These are phyloP conservation scores for Aphis craccivora DNA, from an alignment of 1,140 invertebrate genomes.

Conservation along the genomic window DNA sequence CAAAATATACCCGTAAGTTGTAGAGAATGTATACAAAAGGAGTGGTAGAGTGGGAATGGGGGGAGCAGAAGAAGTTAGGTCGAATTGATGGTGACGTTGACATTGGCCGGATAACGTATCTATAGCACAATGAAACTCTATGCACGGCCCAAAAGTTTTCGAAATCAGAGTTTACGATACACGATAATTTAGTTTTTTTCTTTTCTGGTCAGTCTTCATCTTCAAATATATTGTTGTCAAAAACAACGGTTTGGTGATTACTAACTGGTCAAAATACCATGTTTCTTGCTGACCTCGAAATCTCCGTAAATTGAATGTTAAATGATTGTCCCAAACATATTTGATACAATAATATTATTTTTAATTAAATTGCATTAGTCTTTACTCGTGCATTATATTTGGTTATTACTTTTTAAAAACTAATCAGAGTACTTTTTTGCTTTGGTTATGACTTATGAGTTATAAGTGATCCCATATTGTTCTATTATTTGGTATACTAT, in stretches of 20 bases:
- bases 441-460: background rate
- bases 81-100: constrained; percentile 19
- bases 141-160: constrained; percentile 34
- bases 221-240: background rate
- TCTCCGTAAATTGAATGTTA: background rate
- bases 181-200: background rate
- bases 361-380: background rate
- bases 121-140: background rate
- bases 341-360: background rate
- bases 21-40: background rate
- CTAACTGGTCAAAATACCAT: background rate
- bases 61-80: background rate
- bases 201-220: background rate
- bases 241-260: background rate
- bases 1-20: background rate
- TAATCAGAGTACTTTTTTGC: background rate
- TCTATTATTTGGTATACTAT: background rate
- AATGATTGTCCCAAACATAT: background rate
- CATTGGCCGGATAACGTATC: constrained; percentile 50
- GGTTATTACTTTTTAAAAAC: background rate
- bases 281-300: background rate
- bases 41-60: too few species aligned
- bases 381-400: background rate
- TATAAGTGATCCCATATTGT: background rate
- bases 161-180: constrained; percentile 25